Evolutionary conservation across 2,888 invertebrate species (phyloP).

Genomic region (Gisinianus flammeolus): DNA sequence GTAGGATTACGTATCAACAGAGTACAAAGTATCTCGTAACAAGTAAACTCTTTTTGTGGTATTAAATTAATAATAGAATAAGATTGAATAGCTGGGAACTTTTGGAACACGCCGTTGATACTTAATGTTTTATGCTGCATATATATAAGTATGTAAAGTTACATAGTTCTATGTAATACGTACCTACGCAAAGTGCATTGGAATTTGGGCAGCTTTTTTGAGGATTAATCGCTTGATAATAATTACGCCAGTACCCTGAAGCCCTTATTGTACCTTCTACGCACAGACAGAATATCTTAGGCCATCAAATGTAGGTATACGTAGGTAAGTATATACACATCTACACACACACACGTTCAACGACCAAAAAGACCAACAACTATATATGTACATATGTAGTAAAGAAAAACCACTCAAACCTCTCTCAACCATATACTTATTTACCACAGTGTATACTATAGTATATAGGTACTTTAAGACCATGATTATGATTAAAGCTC

Average conservation of each 20-base stretch:
- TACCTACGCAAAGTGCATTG: not conserved
- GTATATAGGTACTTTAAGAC: no score
- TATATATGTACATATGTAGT: not conserved
- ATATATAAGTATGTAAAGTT: no score
- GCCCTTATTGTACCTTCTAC: slow-evolving; percentile 27
- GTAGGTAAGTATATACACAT: not conserved
- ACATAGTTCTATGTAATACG: not conserved
- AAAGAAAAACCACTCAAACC: not conserved
- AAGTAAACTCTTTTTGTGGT: no score
- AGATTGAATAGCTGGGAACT: no score
- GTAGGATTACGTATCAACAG: no score
- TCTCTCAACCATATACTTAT: no score
- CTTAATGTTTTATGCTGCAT: no score
- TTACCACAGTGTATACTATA: no score
- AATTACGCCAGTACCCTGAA: slow-evolving; percentile 27
- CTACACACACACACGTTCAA: not conserved
- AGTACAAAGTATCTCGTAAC: no score
- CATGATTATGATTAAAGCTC: no score
- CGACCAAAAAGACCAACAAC: not conserved
- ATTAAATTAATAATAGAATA: no score
- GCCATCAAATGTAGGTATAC: slow-evolving; percentile 19
- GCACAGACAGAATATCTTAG: slow-evolving; percentile 22
- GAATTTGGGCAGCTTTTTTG: slow-evolving; percentile 33
- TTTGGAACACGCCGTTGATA: no score
- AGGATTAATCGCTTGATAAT: slow-evolving; percentile 37